These are phyloP conservation scores for Periophthalmus modestus DNA, from an alignment of 2,113 vertebrate genomes.

Conservation along the genomic window DNA sequence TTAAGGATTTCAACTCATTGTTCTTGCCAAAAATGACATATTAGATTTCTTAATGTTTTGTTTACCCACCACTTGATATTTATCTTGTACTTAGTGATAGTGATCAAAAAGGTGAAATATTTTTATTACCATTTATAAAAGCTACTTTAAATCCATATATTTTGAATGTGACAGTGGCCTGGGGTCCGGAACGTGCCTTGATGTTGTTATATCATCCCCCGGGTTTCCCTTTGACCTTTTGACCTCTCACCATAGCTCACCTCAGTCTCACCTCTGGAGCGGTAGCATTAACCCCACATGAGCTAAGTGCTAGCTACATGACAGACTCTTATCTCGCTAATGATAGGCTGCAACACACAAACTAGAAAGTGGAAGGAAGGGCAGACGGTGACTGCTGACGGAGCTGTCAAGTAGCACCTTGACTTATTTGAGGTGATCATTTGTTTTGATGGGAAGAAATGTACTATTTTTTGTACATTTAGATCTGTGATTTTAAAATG, in stretches of 20 bases:
- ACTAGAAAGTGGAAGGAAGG: neutral
- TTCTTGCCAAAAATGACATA: too few species aligned
- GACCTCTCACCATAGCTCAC: constrained; percentile 27
- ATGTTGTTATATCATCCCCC: constrained; percentile 10
- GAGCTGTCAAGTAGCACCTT: constrained; percentile 1
- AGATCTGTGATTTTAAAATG: too few species aligned
- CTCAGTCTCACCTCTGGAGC: constrained; percentile 29
- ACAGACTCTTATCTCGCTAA: constrained; percentile 43
- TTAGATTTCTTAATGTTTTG: too few species aligned
- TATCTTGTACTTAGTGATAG: neutral
- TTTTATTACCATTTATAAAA: neutral
- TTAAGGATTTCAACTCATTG: too few species aligned
- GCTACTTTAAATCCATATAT: neutral
- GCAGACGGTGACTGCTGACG: neutral
- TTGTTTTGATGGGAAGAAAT: neutral
- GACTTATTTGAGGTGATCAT: neutral
- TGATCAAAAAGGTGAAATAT: neutral
- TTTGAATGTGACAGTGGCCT: constrained; percentile 14
- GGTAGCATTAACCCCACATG: constrained; percentile 19
- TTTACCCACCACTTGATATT: too few species aligned
- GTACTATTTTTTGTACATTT: neutral
- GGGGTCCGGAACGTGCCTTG: neutral
- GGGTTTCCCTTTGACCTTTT: constrained; percentile 9
- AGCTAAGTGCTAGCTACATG: constrained; percentile 31
- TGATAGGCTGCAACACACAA: constrained; percentile 29